Percentiles rank a stretch among this genome's conserved stretches.
These are phyloP conservation scores for Euthynnus affinis DNA, from an alignment of 2,797 vertebrate genomes.

Conservation along the genomic window DNA sequence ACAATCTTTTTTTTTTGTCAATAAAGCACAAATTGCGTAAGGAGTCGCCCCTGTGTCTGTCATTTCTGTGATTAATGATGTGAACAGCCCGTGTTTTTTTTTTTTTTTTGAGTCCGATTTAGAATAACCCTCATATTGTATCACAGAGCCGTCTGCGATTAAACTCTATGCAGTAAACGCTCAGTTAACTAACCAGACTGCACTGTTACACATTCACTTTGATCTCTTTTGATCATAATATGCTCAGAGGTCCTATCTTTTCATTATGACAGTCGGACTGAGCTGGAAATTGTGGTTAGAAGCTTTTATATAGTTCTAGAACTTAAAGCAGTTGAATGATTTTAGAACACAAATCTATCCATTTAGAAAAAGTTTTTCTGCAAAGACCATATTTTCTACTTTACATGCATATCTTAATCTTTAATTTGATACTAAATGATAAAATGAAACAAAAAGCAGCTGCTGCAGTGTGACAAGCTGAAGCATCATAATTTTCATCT, in stretches of 20 bases:
- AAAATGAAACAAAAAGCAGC: not conserved
- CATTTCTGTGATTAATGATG: slow-evolving; percentile 18
- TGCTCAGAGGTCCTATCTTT: slow-evolving; percentile 6
- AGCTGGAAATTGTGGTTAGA: not conserved
- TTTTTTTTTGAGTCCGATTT: not conserved
- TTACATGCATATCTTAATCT: not conserved
- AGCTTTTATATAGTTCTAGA: not conserved
- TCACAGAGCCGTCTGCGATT: not conserved
- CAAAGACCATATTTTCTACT: not conserved
- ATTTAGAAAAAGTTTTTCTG: not conserved
- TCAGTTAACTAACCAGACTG: not conserved
- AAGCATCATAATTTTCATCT: not conserved
- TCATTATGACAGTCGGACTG: not conserved
- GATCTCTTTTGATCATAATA: not conserved
- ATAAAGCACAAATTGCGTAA: slow-evolving; percentile 84
- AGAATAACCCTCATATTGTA: not conserved
- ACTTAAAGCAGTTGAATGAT: not conserved
- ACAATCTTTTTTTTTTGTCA: slow-evolving; percentile 75
- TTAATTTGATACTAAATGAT: not conserved
- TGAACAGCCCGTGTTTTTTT: not conserved
- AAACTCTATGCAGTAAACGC: not conserved
- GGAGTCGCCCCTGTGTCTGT: not conserved
- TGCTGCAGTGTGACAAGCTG: not conserved
- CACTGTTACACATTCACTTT: slow-evolving; percentile 11
- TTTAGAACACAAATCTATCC: not conserved